phyloP scores from a whole-genome alignment of 2,113 vertebrate genomes.

The Pelmatolapia mariae region DNA sequence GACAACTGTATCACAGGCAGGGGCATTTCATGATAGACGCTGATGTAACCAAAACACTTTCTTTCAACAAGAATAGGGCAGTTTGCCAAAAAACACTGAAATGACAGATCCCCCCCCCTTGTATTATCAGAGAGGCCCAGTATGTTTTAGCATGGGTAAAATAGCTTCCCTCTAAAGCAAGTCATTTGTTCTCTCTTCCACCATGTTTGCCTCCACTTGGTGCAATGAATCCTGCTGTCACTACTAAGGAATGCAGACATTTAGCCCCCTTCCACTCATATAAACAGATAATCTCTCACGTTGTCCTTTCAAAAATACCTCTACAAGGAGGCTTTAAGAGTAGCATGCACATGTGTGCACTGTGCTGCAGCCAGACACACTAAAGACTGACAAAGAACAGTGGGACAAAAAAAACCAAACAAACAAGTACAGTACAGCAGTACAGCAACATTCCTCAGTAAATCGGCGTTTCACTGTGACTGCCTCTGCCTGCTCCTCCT shows the following conservation, averaged over 20 bases:
- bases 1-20: not conserved
- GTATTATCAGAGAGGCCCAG: constrained; percentile 12
- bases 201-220: constrained; percentile 20
- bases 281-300: constrained; percentile 25
- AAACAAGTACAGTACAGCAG: constrained; percentile 66
- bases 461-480: constrained; percentile 55
- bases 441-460: constrained; percentile 67
- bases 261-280: not conserved
- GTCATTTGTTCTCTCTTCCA: not conserved
- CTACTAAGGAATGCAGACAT: constrained; percentile 53
- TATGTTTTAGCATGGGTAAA: constrained; percentile 14
- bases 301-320: constrained; percentile 29
- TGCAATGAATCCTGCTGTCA: constrained; percentile 56
- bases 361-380: constrained; percentile 17
- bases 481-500: constrained; percentile 54
- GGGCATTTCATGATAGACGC: not conserved
- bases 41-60: not conserved
- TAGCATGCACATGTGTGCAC: not conserved
- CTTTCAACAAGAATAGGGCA: not conserved
- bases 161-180: not conserved
- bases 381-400: constrained; percentile 25
- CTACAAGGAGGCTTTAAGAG: not conserved
- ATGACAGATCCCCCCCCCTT: not conserved
- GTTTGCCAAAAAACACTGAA: constrained; percentile 9
- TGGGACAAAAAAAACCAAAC: constrained; percentile 25